A percentile compares a stretch with the other conserved stretches of the same genome.
Conservation (phyloP, 2,888 invertebrate genomes). For the Dynastes maya region DNA sequence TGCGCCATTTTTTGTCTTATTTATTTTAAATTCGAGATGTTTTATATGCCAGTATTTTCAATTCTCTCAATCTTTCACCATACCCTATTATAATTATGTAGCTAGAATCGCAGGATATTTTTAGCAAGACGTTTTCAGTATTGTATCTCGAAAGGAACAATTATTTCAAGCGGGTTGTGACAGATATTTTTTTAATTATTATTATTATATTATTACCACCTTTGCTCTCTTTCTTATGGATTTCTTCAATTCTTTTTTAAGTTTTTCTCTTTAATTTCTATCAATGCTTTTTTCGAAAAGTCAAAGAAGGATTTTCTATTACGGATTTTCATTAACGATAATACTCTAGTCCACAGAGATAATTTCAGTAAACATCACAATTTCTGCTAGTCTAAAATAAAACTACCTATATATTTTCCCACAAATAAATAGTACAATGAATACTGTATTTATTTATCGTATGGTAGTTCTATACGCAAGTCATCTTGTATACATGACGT, state of each 20-base stretch:
- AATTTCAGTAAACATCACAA: neutral
- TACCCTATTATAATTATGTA: neutral
- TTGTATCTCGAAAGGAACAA: slow-evolving; percentile 61
- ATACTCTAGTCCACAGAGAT: neutral
- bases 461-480: too few species aligned
- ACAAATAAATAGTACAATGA: too few species aligned
- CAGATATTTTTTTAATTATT: slow-evolving; percentile 58
- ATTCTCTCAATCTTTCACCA: slow-evolving; percentile 8
- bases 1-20: neutral
- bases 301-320: slow-evolving; percentile 19
- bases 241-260: slow-evolving; percentile 23
- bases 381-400: slow-evolving; percentile 6
- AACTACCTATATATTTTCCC: too few species aligned
- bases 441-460: too few species aligned
- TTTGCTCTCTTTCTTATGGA: slow-evolving; percentile 56
- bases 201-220: slow-evolving; percentile 52
- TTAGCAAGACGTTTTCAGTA: slow-evolving; percentile 61
- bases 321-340: neutral
- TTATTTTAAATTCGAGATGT: neutral
- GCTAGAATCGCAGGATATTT: slow-evolving; percentile 9
- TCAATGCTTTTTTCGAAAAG: slow-evolving; percentile 1
- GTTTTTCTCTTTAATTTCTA: slow-evolving; percentile 8
- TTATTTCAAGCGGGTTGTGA: slow-evolving; percentile 66
- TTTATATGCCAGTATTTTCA: slow-evolving; percentile 35
- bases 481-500: too few species aligned